Conservation (phyloP, 2,113 vertebrate species). For the Morphnarchus princeps region DNA sequence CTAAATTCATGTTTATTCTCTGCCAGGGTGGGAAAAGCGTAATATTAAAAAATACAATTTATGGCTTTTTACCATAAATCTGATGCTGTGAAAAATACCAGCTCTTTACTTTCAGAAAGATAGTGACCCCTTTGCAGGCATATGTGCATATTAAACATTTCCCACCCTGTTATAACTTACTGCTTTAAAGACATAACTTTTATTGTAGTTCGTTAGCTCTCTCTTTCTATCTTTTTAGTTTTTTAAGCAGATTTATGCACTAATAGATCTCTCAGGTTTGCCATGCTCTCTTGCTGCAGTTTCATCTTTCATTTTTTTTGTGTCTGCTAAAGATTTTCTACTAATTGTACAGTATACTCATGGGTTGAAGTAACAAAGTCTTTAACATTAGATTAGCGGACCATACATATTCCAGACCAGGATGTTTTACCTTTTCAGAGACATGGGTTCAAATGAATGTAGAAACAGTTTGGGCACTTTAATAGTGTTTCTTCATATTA, state of each 20-base stretch:
- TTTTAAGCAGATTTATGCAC: constrained; percentile 72
- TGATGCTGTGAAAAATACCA: constrained; percentile 64
- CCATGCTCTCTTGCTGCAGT: constrained; percentile 79
- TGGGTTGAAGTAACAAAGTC: neutral
- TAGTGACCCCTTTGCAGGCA: constrained; percentile 59
- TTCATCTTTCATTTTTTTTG: constrained; percentile 77
- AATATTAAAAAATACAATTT: constrained; percentile 51
- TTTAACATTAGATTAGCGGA: neutral
- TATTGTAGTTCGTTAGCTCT: constrained; percentile 77
- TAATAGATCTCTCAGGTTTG: constrained; percentile 80
- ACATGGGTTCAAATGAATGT: neutral
- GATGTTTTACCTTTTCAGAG: neutral
- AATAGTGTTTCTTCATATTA: neutral
- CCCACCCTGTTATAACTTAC: constrained; percentile 80
- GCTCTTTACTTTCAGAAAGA: constrained; percentile 61
- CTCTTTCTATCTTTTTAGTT: constrained; percentile 72
- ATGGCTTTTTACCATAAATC: constrained; percentile 70
- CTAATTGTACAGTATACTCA: constrained; percentile 59
- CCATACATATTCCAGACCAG: neutral
- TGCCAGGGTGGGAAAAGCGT: constrained; percentile 80
- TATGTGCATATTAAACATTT: constrained; percentile 69
- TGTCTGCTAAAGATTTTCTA: constrained; percentile 75
- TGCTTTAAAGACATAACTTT: constrained; percentile 76
- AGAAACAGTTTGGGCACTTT: neutral
- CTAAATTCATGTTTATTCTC: constrained; percentile 80